phyloP scores from a whole-genome alignment of 1,140 invertebrate genomes.

The Neodiprion lecontei region DNA sequence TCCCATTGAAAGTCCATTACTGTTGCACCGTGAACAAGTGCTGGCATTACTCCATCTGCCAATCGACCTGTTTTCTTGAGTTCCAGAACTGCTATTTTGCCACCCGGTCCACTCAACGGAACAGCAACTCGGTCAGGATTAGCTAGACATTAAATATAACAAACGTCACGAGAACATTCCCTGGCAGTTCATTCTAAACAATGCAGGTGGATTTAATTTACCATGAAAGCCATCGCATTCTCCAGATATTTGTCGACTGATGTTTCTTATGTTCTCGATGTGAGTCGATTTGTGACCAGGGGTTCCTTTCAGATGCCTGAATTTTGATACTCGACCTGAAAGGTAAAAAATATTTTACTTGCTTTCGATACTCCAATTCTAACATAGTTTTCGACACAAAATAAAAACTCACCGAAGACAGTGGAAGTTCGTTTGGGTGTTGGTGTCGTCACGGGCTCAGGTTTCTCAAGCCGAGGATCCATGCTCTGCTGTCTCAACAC shows the following conservation, averaged over 20 bases:
- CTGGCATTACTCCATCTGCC: slow-evolving; percentile 81
- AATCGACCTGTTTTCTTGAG: slow-evolving; percentile 79
- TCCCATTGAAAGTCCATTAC: slow-evolving; percentile 95
- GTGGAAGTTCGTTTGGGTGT: slow-evolving; percentile 82
- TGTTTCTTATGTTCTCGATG: slow-evolving; percentile 90
- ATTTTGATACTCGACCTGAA: slow-evolving; percentile 88
- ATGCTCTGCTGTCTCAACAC: slow-evolving; percentile 63
- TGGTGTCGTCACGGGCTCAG: slow-evolving; percentile 57
- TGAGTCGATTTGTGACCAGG: slow-evolving; percentile 88
- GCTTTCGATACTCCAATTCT: slow-evolving; percentile 14
- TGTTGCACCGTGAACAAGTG: slow-evolving; percentile 86
- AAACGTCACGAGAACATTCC: slow-evolving; percentile 21
- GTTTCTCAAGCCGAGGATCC: slow-evolving; percentile 59
- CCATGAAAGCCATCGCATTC: slow-evolving; percentile 93
- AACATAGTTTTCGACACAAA: not conserved
- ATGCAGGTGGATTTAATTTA: slow-evolving; percentile 49
- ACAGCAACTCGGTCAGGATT: slow-evolving; percentile 87
- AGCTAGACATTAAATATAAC: slow-evolving; percentile 60
- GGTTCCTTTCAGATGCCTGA: slow-evolving; percentile 90
- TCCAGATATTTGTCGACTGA: slow-evolving; percentile 89
- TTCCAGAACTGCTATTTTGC: slow-evolving; percentile 88
- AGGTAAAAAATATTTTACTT: slow-evolving; percentile 31
- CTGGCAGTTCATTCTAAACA: slow-evolving; percentile 14
- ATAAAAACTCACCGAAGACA: slow-evolving; percentile 73
- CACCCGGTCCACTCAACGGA: slow-evolving; percentile 86